These are phyloP conservation scores for Chirona hameri DNA, from an alignment of 2,888 invertebrate genomes.

Conservation along the genomic window DNA sequence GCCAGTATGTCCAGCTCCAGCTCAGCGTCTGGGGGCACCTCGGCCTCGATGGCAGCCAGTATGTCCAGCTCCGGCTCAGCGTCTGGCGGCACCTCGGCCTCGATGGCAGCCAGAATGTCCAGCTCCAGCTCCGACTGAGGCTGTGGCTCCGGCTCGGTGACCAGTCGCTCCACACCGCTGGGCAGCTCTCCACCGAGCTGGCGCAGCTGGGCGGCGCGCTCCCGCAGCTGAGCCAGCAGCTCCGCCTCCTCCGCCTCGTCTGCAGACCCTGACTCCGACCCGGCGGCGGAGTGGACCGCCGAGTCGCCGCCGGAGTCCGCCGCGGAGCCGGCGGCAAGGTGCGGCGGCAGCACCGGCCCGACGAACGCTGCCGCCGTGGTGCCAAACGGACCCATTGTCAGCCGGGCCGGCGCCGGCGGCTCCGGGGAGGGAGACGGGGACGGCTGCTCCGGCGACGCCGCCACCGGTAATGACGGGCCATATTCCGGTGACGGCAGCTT, in stretches of 20 bases:
- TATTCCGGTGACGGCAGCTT: not conserved
- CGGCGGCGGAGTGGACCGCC: not conserved
- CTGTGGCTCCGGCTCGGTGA: not conserved
- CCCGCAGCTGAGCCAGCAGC: constrained; percentile 51
- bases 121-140: too few relatives aligned
- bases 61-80: not conserved
- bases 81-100: constrained; percentile 11
- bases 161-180: constrained; percentile 46
- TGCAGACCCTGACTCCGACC: constrained; percentile 49
- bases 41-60: constrained; percentile 5
- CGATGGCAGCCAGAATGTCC: too few relatives aligned
- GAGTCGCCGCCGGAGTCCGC: not conserved
- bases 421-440: not conserved
- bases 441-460: not conserved
- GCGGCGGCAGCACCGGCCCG: not conserved
- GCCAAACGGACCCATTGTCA: not conserved
- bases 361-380: not conserved
- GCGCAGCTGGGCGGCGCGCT: constrained; percentile 54
- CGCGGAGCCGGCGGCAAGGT: not conserved
- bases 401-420: not conserved
- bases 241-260: constrained; percentile 50
- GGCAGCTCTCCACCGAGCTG: constrained; percentile 56
- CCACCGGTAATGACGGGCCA: not conserved
- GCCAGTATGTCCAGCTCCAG: not conserved
- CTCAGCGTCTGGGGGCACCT: constrained; percentile 2